These are phyloP conservation scores for Drosophila mayri DNA, from an alignment of 1,140 invertebrate species.

Conservation along the genomic window DNA sequence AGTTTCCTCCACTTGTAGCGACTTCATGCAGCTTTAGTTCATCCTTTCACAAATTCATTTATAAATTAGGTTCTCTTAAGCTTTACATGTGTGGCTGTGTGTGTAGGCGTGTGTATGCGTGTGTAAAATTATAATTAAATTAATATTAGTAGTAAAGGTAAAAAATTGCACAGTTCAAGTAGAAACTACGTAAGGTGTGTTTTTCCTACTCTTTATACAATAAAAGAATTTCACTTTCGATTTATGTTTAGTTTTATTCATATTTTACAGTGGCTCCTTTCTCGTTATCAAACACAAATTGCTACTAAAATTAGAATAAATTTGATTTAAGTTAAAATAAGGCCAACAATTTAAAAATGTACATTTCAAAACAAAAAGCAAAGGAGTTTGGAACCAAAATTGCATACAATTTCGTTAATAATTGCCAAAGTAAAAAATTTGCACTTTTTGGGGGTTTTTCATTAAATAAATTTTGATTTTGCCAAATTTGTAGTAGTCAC, in stretches of 20 bases:
- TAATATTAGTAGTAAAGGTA: constrained; percentile 71
- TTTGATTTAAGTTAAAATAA: constrained; percentile 83
- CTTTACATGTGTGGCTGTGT: constrained; percentile 39
- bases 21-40: constrained; percentile 30
- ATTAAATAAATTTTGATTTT: constrained; percentile 71
- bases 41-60: constrained; percentile 41
- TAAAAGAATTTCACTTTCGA: constrained; percentile 51
- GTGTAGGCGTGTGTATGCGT: constrained; percentile 10
- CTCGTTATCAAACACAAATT: constrained; percentile 48
- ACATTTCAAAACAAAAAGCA: constrained; percentile 48
- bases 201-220: constrained; percentile 48
- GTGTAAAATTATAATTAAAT: constrained; percentile 64
- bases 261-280: constrained; percentile 47
- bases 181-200: constrained; percentile 45
- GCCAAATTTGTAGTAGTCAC: constrained; percentile 43
- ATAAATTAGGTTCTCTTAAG: constrained; percentile 73
- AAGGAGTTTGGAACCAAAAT: constrained; percentile 56
- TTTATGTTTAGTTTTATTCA: constrained; percentile 54
- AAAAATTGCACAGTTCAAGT: constrained; percentile 81
- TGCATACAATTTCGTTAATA: constrained; percentile 50
- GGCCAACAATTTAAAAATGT: constrained; percentile 71
- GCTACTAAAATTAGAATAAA: constrained; percentile 78
- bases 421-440: constrained; percentile 67
- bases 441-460: constrained; percentile 54
- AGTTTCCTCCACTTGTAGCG: constrained; percentile 23